These are phyloP conservation scores for Salvator merianae DNA, from an alignment of 2,113 vertebrate species.

Conservation along the genomic window DNA sequence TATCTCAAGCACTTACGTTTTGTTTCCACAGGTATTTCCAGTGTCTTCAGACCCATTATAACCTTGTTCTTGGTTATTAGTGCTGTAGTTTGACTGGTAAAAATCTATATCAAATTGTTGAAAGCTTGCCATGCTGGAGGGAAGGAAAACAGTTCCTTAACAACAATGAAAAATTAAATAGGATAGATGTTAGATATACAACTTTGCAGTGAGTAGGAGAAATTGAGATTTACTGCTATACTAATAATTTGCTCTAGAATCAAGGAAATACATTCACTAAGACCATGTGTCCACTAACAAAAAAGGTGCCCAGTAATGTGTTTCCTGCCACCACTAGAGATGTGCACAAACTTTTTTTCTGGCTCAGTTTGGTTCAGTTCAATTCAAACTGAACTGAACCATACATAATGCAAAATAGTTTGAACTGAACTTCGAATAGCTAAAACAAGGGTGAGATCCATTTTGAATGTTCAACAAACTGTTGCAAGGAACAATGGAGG, in stretches of 20 bases:
- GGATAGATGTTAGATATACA: not conserved
- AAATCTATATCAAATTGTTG: conserved; percentile 82
- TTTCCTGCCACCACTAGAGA: not conserved
- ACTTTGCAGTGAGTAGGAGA: not conserved
- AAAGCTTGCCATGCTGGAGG: conserved; percentile 81
- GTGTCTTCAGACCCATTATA: conserved; percentile 48
- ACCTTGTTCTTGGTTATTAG: conserved; percentile 75
- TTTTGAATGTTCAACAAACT: no score
- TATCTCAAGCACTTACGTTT: conserved; percentile 65
- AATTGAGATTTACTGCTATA: not conserved
- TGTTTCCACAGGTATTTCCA: conserved; percentile 44
- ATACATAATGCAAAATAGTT: no score
- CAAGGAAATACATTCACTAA: not conserved
- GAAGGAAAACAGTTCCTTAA: conserved; percentile 32
- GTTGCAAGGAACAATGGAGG: no score
- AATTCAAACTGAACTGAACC: no score
- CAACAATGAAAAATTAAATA: conserved; percentile 6
- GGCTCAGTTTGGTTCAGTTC: no score
- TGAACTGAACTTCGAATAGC: no score
- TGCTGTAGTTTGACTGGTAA: conserved; percentile 85
- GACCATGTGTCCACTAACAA: not conserved
- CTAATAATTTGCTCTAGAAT: not conserved
- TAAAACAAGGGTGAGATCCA: no score
- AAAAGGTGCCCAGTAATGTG: no score
- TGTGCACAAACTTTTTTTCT: not conserved